phyloP scores from a whole-genome alignment of 2,797 vertebrate species.

The Ciconia nigra region DNA sequence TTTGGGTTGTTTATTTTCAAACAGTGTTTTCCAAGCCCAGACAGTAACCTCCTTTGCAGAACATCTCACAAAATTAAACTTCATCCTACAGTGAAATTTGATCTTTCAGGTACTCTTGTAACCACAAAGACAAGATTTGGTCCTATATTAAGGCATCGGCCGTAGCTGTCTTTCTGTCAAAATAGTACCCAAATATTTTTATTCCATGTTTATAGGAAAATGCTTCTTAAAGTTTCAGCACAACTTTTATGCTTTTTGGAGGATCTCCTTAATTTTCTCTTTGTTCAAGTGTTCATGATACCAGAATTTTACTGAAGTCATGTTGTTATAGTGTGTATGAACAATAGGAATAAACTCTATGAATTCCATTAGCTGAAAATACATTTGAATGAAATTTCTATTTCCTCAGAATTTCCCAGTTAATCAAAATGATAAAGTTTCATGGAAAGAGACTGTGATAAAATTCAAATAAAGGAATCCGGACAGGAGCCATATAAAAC shows the following conservation, averaged over 20 bases:
- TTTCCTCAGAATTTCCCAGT: neutral
- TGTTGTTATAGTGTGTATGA: rapidly evolving
- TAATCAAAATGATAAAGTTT: neutral
- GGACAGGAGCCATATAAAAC: neutral
- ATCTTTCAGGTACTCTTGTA: neutral
- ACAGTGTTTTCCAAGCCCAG: neutral
- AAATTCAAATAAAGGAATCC: neutral
- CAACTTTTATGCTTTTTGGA: neutral
- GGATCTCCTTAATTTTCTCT: neutral
- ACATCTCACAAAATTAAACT: neutral
- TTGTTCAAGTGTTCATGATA: neutral
- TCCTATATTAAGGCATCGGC: neutral
- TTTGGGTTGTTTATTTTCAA: neutral
- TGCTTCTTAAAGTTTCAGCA: neutral
- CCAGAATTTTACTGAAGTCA: neutral
- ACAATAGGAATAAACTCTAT: neutral
- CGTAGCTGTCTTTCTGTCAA: neutral
- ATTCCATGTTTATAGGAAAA: neutral
- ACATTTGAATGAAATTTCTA: neutral
- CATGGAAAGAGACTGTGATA: neutral
- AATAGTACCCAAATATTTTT: neutral
- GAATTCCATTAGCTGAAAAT: neutral
- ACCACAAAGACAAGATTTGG: neutral
- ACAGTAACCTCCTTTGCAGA: neutral
- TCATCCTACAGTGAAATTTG: neutral